Base-by-base conservation (phyloP, 2,113 vertebrate species). In the Brachyistius frenatus region DNA sequence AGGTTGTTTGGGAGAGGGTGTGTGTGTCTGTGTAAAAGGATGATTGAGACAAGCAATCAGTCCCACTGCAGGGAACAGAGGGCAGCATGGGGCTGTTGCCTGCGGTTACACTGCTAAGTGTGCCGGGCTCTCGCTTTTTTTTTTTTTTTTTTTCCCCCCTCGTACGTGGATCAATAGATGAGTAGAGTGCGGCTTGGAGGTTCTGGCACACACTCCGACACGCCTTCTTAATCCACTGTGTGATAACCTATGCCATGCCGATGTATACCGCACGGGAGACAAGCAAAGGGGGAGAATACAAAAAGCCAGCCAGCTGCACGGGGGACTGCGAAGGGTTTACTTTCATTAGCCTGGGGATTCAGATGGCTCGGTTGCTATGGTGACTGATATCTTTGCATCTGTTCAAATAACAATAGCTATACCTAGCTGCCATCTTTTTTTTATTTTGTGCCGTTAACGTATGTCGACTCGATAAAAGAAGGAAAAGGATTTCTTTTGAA, bases 1-100 rank as follows among this genome's bases (percentile, higher is more conserved):
- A 82, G 56, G 67, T 7, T 7, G 49, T 9, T 36, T 58, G 7
- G 53, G 31, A 44, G 14, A 30, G 30, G 68, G 73, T 62, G 33
- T 66, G 83, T 23, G 23, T 23, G 23, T 23, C 23, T 23, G 23
- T 23, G 23, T 23, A 23, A 80, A 85, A 81, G 86, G 85, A 91
- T 93, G 91, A 92, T 93, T 87, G 91, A 93, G 92, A 90, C 91
- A 81, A 89, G 91, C 90, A 92, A 91, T 93, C 92, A 93, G 90
- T 64, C 76, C 78, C 86, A 66, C 91, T 80, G 82, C 81, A 83
- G 91, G 88, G 86, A 86, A 82, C 82, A 85, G 80, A 80, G 87
- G 86, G 79, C 83, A 78, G 82, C 77, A 76, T 90, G 88, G 83
- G 86, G 87, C 76, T 76, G 86, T 83, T 86, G 86, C 90, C 91